phyloP scores from a whole-genome alignment of 2,888 invertebrate genomes.

The Ganaspis brasiliensis region DNA sequence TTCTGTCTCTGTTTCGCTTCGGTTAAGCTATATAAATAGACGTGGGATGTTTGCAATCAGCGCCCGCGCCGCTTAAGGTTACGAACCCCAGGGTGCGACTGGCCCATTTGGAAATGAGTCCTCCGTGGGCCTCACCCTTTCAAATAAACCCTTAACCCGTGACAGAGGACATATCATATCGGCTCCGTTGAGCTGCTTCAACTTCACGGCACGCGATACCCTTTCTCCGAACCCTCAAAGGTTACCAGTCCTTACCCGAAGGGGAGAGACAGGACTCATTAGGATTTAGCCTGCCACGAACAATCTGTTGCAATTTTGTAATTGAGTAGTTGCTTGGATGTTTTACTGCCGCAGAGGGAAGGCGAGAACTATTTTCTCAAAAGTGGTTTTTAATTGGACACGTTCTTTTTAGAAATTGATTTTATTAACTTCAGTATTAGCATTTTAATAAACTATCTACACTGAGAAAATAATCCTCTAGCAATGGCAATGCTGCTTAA shows the following conservation, averaged over 20 bases:
- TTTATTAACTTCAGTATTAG: no score
- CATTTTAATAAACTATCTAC: no score
- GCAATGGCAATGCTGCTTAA: no score
- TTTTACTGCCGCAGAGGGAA: no score
- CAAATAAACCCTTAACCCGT: slow-evolving; percentile 6
- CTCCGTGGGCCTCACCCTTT: slow-evolving; percentile 33
- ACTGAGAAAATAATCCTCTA: no score
- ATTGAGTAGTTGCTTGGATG: slow-evolving; percentile 39
- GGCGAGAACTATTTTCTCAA: no score
- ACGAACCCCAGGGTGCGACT: slow-evolving; percentile 46
- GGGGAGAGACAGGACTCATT: slow-evolving; percentile 34
- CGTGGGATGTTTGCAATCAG: slow-evolving; percentile 78
- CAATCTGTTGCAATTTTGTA: slow-evolving; percentile 39
- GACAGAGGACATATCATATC: slow-evolving; percentile 5
- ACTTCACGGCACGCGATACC: slow-evolving; percentile 12
- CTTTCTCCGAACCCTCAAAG: slow-evolving; percentile 36
- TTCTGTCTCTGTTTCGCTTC: slow-evolving; percentile 76
- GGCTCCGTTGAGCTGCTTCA: background rate
- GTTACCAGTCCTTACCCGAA: background rate
- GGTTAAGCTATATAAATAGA: slow-evolving; percentile 79
- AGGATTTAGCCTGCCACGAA: slow-evolving; percentile 31
- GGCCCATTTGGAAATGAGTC: slow-evolving; percentile 58
- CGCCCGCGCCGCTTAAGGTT: slow-evolving; percentile 63
- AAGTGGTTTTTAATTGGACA: no score
- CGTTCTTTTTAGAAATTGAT: no score